Conservation (phyloP, 2,113 vertebrate species). For the Oceanites oceanicus region DNA sequence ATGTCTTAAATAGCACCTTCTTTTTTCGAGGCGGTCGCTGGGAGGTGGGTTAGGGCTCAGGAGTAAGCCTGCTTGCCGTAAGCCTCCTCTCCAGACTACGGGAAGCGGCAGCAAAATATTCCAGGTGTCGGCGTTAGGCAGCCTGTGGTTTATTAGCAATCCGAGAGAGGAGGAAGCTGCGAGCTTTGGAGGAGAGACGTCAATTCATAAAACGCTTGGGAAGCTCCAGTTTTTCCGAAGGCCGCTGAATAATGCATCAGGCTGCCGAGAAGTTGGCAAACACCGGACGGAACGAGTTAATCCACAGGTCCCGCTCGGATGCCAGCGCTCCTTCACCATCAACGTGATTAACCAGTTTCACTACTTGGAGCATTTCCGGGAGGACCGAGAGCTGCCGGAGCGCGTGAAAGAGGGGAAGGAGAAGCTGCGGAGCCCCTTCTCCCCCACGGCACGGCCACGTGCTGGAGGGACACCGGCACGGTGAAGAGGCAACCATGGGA, state of each 20-base stretch:
- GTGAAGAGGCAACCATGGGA: not conserved
- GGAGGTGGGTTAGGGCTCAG: not conserved
- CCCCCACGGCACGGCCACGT: fast-evolving
- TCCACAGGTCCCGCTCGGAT: not conserved
- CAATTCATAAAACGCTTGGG: not conserved
- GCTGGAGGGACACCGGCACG: too few species aligned
- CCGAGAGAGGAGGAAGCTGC: not conserved
- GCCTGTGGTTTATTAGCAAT: not conserved
- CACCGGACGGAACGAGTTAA: constrained; percentile 14
- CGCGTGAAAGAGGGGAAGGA: not conserved
- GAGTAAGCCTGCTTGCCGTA: not conserved
- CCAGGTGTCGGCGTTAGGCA: not conserved
- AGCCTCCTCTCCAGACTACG: not conserved
- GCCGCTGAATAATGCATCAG: not conserved
- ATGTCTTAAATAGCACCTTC: not conserved
- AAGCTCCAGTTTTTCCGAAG: not conserved
- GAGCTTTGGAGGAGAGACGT: not conserved
- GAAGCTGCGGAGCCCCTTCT: not conserved
- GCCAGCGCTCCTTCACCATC: not conserved
- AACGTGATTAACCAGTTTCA: constrained; percentile 39
- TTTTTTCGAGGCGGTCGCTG: not conserved
- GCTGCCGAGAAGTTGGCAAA: not conserved
- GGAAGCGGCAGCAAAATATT: not conserved
- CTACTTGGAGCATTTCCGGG: not conserved
- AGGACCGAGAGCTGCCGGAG: not conserved